Evolutionary conservation across 1,140 invertebrate genomes (phyloP), one percentile per base, ranked within the genome.

Genomic region (Neuroterus valhalla): DNA sequence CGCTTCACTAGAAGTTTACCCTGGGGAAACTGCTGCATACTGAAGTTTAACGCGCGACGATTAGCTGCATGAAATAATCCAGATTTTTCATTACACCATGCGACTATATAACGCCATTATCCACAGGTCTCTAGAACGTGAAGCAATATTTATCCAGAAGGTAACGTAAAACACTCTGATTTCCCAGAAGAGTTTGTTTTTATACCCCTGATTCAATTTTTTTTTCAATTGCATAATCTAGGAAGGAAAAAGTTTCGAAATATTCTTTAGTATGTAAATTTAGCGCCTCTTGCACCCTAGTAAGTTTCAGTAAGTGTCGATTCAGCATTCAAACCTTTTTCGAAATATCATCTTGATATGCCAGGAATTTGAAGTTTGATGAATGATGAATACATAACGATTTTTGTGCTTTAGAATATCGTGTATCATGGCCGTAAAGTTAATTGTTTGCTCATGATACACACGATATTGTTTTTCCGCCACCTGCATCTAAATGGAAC

Each of bases 111-210:
- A 55, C 66, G 66, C 74, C 78, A 80, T 85, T 85, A 82, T 77
- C 52, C 23, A 46, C 62, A 66, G 75, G 45, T 46, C 69, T 74
- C 69, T 74, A 80, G 75, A 71, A 73, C 45, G 52, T 70, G 66
- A 26, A 68, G 67, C 55, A 42, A 68, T 76, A 82, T 84, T 86
- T 83, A 84, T 85, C 78, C 84, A 79, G 66, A 73, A 68, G 72
- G 68, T 66, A 73, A 76, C 72, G 74, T 74, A 70, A 75, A 81
- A 81, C 74, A 72, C 71, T 74, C 75, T 85, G 83, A 86, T 86
- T 86, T 86, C 85, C 84, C 83, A 70, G 23, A 82, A 66, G 85
- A 73, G 69, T 71, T 71, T 80, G 42, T 44, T 44, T 31, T 38
- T n/a, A n/a, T 45, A 66, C 44, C 50, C 44, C 50, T 62, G 52